Evolutionary conservation across 2,113 vertebrate species (phyloP), one percentile per base, ranked within the genome.

Genomic region (Myrmecophaga tridactyla): DNA sequence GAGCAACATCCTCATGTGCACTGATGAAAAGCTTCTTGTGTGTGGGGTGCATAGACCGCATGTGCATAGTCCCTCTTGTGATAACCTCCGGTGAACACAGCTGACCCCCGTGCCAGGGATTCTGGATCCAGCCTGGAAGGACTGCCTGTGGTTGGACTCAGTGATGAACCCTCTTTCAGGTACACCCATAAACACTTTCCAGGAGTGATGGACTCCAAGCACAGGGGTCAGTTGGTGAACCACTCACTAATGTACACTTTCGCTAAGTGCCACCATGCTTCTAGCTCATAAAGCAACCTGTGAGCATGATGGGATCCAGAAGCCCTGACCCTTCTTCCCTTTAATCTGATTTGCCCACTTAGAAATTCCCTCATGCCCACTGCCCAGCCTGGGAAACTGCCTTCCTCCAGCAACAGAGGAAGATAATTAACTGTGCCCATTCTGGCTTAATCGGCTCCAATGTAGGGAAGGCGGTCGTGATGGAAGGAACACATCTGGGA

Each of bases 371-470:
- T 46, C 8, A 39, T 0, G 18, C 29, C 92, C 87, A 43, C 27
- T 4, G 20, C 73, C 97, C 94, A 96, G 73, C 34, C 6, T 1
- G 39, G 46, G 60, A 56, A 90, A 85, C 36, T 63, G 92, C 56
- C 67, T 84, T 78, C 89, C 84, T 62, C 7, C 83, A 34, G 96
- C 1, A 8, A 87, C 75, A 56, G 96, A 93, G 73, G 75, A 6
- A 23, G 95, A 92, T 96, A 95, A 96, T 97, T 96, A 92, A 96
- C 94, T 77, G 89, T 85, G 80, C 67, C 94, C 89, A 2, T 81
- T 80, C 88, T 76, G 94, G 83, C 97, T 94, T 94, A 72, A 96
- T 97, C 97, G 92, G 95, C 77, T 94, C 31, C 81, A 92, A 94
- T 21, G 77, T 43, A 88, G 89, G 39, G 94, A 87, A 94, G 86